These are phyloP conservation scores for Tachuris rubrigastra DNA, from an alignment of 2,113 vertebrate genomes.

Conservation along the genomic window DNA sequence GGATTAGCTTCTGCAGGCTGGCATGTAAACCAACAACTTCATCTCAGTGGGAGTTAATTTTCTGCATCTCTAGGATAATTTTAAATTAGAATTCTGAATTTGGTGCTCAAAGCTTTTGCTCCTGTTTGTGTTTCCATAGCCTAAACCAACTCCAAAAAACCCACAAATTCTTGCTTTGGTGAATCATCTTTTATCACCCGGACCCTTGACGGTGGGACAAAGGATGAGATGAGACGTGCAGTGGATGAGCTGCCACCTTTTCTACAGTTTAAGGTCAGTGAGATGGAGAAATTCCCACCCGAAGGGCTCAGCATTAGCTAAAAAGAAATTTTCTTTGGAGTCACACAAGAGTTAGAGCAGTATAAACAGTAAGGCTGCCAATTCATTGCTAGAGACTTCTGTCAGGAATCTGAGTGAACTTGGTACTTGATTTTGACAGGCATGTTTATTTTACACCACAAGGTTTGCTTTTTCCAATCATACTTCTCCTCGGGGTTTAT, in stretches of 20 bases:
- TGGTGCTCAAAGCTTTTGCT: background rate
- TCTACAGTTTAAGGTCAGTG: conserved; percentile 1
- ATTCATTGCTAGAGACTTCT: conserved; percentile 46
- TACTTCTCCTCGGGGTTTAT: conserved; percentile 49
- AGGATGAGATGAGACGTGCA: background rate
- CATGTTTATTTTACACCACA: conserved; percentile 58
- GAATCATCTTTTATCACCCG: background rate
- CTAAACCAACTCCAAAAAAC: background rate
- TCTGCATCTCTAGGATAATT: background rate
- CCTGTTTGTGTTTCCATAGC: background rate
- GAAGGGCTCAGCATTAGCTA: conserved; percentile 35
- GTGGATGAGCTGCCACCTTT: conserved; percentile 24
- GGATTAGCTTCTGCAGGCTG: background rate
- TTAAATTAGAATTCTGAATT: background rate
- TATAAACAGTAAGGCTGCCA: conserved; percentile 51
- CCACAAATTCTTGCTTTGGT: background rate
- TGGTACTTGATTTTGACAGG: conserved; percentile 57
- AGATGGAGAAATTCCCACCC: conserved; percentile 35
- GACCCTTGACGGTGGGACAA: background rate
- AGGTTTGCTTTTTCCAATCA: conserved; percentile 55
- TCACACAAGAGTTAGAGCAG: conserved; percentile 47
- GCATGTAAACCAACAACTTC: background rate
- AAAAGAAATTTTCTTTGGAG: conserved; percentile 47
- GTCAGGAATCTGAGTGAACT: conserved; percentile 46
- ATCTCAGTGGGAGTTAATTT: background rate